Conservation (phyloP, 2,888 invertebrate species). For the Melieria crassipennis region DNA sequence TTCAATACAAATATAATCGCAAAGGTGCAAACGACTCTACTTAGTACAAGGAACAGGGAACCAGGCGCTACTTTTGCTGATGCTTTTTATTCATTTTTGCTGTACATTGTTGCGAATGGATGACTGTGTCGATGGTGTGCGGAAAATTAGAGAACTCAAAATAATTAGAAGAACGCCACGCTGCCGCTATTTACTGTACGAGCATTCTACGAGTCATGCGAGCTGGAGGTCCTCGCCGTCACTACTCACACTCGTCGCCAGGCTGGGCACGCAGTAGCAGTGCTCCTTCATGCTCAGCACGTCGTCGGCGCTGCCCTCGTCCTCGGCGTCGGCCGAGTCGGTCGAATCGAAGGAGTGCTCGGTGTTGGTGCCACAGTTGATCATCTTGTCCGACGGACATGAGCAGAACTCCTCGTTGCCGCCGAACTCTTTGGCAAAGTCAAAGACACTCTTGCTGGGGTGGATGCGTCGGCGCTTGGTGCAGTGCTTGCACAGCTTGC, state of each 20-base stretch:
- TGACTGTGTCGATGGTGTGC: not conserved
- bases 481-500: constrained; percentile 61
- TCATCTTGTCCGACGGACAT: constrained; percentile 49
- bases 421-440: constrained; percentile 61
- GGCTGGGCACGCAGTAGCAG: constrained; percentile 61
- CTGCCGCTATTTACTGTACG: too few species aligned
- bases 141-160: too few species aligned
- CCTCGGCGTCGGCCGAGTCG: constrained; percentile 49
- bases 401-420: constrained; percentile 56
- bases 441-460: constrained; percentile 62
- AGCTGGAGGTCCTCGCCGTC: constrained; percentile 5
- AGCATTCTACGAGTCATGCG: too few species aligned
- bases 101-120: not conserved
- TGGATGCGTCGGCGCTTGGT: constrained; percentile 62
- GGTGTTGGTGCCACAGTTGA: constrained; percentile 42
- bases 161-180: too few species aligned
- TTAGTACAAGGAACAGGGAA: too few species aligned
- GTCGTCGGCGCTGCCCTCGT: constrained; percentile 58
- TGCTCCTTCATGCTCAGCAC: constrained; percentile 62
- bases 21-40: too few species aligned
- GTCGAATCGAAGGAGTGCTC: constrained; percentile 44
- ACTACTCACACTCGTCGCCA: constrained; percentile 64
- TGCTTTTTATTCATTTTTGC: too few species aligned
- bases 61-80: too few species aligned
- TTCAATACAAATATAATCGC: too few species aligned